A percentile compares a stretch with the other conserved stretches of the same genome.
These are phyloP conservation scores for Oxygymnocypris stewartii DNA, from an alignment of 2,113 vertebrate genomes.

Conservation along the genomic window DNA sequence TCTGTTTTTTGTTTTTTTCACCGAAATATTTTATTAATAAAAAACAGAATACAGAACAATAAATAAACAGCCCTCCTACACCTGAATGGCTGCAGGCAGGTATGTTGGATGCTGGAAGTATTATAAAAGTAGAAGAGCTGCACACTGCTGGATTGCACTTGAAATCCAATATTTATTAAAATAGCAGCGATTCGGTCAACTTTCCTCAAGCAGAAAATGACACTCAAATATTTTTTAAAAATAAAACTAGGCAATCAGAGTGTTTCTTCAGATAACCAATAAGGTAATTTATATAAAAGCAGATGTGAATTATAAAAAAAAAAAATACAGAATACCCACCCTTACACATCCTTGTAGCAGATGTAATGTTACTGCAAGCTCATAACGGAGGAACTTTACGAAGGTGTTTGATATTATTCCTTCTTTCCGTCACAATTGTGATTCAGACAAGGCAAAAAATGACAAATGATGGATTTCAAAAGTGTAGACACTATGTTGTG, in stretches of 20 bases:
- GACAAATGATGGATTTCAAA: neutral
- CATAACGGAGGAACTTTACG: neutral
- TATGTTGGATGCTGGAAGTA: neutral
- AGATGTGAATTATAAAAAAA: neutral
- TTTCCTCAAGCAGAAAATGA: neutral
- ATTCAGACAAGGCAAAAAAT: neutral
- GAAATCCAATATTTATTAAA: slow-evolving; percentile 10
- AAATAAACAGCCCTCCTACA: neutral
- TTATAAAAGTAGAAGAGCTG: neutral
- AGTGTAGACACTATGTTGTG: neutral
- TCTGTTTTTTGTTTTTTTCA: neutral
- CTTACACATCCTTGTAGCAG: slow-evolving; percentile 65
- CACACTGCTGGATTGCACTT: neutral
- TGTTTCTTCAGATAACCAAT: neutral
- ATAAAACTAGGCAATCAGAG: neutral
- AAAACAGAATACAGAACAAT: neutral
- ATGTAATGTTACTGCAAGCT: slow-evolving; percentile 31
- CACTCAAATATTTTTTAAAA: neutral
- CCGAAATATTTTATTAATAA: neutral
- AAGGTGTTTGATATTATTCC: slow-evolving; percentile 46
- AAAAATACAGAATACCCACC: slow-evolving; percentile 77
- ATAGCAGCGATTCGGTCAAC: neutral
- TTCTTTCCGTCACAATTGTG: neutral
- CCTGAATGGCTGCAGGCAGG: neutral
- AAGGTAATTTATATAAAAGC: neutral